phyloP scores from a whole-genome alignment of 53 echinoderm and acorn worm species.

The Stichopus horrens region DNA sequence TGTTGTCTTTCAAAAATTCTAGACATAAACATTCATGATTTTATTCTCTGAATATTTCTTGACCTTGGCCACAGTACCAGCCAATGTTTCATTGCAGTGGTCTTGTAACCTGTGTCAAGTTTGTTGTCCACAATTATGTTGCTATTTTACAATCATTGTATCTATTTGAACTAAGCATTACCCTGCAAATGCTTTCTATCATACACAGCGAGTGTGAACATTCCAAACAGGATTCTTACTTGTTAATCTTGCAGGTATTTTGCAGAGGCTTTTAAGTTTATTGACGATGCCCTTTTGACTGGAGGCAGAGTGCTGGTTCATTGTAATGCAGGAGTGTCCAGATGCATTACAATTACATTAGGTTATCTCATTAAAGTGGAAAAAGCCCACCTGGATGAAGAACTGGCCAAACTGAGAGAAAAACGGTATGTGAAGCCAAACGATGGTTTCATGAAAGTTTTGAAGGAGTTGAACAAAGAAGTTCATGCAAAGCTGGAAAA shows the following conservation, averaged over 20 bases:
- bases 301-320: slow-evolving; percentile 76
- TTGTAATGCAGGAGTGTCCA: slow-evolving; percentile 87
- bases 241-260: slow-evolving; percentile 60
- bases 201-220: background rate
- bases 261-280: slow-evolving; percentile 74
- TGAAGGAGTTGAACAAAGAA: slow-evolving; percentile 56
- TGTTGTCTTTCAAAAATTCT: too few relatives aligned
- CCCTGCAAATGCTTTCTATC: background rate
- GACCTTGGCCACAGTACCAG: too few relatives aligned
- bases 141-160: too few relatives aligned
- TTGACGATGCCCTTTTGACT: slow-evolving; percentile 54
- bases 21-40: too few relatives aligned
- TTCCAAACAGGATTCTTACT: background rate
- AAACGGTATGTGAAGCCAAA: slow-evolving; percentile 71
- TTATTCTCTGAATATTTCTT: too few relatives aligned
- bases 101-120: too few relatives aligned
- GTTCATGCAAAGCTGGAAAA: slow-evolving; percentile 26
- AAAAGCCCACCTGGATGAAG: slow-evolving; percentile 52
- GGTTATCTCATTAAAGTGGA: slow-evolving; percentile 79
- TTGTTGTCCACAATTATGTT: too few relatives aligned
- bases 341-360: slow-evolving; percentile 72
- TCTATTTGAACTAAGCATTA: too few relatives aligned
- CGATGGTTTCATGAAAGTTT: slow-evolving; percentile 72
- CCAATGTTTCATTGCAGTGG: too few relatives aligned
- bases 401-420: slow-evolving; percentile 54